These are phyloP conservation scores for Drosophila rellima DNA, from an alignment of 2,888 invertebrate species.

Conservation along the genomic window DNA sequence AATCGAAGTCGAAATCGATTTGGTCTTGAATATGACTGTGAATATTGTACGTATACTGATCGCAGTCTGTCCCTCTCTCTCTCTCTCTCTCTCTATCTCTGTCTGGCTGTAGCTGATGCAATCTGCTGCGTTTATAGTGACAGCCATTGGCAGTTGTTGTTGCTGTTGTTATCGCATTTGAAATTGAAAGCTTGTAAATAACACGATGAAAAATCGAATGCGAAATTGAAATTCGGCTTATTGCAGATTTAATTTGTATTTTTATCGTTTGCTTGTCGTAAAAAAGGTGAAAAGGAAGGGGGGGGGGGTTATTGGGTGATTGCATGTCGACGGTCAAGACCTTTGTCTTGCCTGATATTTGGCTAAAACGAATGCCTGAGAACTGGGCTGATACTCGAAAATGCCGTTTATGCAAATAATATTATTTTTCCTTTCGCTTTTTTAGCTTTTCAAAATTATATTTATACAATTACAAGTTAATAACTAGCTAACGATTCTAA, in stretches of 20 bases:
- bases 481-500: no score
- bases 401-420: no score
- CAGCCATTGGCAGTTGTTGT: constrained; percentile 48
- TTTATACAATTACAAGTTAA: not conserved
- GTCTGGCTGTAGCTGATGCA: constrained; percentile 57
- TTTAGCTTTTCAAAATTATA: not conserved
- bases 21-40: constrained; percentile 72
- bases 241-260: constrained; percentile 29
- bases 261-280: constrained; percentile 16
- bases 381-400: constrained; percentile 15
- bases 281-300: no score
- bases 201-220: constrained; percentile 63
- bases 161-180: constrained; percentile 67
- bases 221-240: constrained; percentile 63
- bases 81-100: not conserved
- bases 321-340: constrained; percentile 49
- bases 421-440: not conserved
- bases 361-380: constrained; percentile 20
- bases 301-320: not conserved
- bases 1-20: constrained; percentile 69
- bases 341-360: constrained; percentile 46
- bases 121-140: constrained; percentile 61
- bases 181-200: constrained; percentile 72
- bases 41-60: constrained; percentile 34
- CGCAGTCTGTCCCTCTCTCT: not conserved